Evolutionary conservation across 2,113 vertebrate genomes (phyloP), one percentile per base, ranked within the genome.

Genomic region (Acinonyx jubatus): DNA sequence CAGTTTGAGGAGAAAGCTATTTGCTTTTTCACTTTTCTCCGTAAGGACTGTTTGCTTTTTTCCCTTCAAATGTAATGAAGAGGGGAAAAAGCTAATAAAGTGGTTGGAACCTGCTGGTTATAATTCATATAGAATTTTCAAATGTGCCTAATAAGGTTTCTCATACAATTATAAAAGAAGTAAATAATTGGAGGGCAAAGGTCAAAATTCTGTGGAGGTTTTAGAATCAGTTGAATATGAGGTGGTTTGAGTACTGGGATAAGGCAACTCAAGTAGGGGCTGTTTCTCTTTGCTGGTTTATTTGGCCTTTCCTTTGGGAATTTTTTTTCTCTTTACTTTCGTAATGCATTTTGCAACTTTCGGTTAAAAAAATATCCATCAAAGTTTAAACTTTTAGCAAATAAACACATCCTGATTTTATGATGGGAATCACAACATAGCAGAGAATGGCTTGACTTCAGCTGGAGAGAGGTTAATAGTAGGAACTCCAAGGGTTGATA

Each of bases 11-110:
- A 66, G 81, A 90, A 94, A 91, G 45, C 85, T 97, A 68, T 97
- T 97, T 97, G 94, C 90, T 82, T 94, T 98, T 96, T 96, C 65
- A 89, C 89, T 98, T 98, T 95, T 97, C 78, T 79, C 36, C 48
- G 31, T 94, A 89, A 97, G 57, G 68, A 84, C 41, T 94, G 61
- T 98, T 97, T 97, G 82, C 85, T 91, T 96, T 96, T 93, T 41
- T 25, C 82, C 84, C 90, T 97, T 92, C 76, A 88, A 87, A 63
- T 91, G 69, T 87, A 95, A 83, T 94, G 89, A 96, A 84, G 80
- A 66, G 69, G 38, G 82, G 48, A 7, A 68, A 88, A 83, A 94
- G 57, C 57, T 93, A 97, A 96, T 97, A 89, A 98, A 96, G 78
- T 93, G 71, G 78, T 93, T 94, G 36, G 74, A 81, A 93, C 41